These are phyloP conservation scores for Cynopterus brachyotis DNA, from an alignment of 2,113 vertebrate species.

Conservation along the genomic window DNA sequence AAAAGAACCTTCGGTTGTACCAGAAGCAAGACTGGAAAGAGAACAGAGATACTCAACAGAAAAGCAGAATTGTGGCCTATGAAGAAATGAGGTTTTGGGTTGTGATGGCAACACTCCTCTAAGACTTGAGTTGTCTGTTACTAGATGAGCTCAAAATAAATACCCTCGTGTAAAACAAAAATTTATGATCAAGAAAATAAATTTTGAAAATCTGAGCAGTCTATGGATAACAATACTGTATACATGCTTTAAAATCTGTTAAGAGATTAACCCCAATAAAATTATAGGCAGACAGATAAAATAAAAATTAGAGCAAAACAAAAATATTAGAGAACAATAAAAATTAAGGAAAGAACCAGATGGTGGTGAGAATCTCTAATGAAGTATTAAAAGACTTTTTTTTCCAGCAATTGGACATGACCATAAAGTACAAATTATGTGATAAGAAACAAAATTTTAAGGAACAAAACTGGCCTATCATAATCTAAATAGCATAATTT, in stretches of 20 bases:
- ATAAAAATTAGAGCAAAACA: not conserved
- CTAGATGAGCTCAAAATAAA: conserved; percentile 20
- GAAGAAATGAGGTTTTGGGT: not conserved
- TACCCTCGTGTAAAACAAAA: not conserved
- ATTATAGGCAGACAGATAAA: not conserved
- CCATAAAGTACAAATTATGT: not conserved
- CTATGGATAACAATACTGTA: not conserved
- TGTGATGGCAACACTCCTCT: not conserved
- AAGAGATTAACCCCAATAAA: not conserved
- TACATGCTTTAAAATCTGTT: not conserved
- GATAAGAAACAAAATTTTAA: conserved; percentile 10
- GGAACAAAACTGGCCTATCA: not conserved
- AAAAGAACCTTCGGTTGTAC: not conserved
- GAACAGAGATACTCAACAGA: not conserved
- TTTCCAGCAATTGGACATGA: not conserved
- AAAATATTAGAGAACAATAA: not conserved
- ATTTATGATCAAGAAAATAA: not conserved
- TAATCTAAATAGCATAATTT: not conserved
- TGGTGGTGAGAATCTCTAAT: not conserved
- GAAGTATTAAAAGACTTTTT: not conserved
- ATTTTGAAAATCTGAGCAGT: not conserved
- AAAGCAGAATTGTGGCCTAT: not conserved
- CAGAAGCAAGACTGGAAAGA: not conserved
- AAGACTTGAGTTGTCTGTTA: not conserved
- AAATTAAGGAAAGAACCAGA: not conserved